A percentile compares a stretch with the other conserved stretches of the same genome.
Conservation (phyloP, 2,888 invertebrate species). For the Meloe dianella region DNA sequence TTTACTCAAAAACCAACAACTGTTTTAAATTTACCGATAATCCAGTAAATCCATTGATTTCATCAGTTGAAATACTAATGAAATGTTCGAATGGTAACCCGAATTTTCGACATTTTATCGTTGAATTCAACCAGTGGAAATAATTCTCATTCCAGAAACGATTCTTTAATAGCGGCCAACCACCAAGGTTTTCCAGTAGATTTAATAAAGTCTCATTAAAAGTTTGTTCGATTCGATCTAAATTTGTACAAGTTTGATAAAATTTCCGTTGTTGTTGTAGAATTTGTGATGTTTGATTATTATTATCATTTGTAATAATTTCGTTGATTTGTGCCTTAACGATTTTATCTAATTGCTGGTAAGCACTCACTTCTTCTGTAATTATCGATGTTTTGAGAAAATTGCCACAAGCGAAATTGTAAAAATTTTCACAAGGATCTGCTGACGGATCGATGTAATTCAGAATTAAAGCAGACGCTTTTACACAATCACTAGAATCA, state of each 20-base stretch:
- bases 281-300: constrained; percentile 29
- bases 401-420: constrained; percentile 75
- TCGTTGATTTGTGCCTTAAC: constrained; percentile 39
- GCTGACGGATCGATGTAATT: constrained; percentile 69
- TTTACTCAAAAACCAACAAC: no score
- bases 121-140: constrained; percentile 46
- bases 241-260: constrained; percentile 44
- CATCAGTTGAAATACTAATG: constrained; percentile 24
- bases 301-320: constrained; percentile 32
- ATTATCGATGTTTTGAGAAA: constrained; percentile 69
- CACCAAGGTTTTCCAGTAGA: constrained; percentile 42
- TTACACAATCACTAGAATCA: constrained; percentile 72
- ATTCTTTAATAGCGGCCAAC: constrained; percentile 49
- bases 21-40: constrained; percentile 30
- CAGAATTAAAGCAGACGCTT: constrained; percentile 73
- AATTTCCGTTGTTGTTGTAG: constrained; percentile 38
- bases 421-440: constrained; percentile 80
- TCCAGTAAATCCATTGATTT: constrained; percentile 16
- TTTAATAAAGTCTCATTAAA: constrained; percentile 35
- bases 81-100: constrained; percentile 44
- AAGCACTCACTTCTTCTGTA: constrained; percentile 24
- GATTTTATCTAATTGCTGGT: constrained; percentile 24
- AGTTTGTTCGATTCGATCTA: constrained; percentile 35
- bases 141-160: constrained; percentile 39
- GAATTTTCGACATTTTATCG: constrained; percentile 40